phyloP scores from a whole-genome alignment of 1,140 invertebrate genomes.

The Periplaneta americana region DNA sequence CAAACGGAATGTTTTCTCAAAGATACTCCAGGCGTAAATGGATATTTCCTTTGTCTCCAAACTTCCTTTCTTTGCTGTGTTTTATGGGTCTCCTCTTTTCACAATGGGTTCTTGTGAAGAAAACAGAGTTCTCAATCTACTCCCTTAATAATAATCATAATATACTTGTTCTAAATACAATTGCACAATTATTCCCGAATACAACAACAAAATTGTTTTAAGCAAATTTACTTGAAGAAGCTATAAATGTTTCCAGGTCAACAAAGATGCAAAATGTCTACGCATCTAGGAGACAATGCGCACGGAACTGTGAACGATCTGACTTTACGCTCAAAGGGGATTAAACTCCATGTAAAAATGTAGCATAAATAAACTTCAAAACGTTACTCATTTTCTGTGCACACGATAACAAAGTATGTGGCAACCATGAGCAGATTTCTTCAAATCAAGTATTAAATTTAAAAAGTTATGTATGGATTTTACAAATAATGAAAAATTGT shows the following conservation, averaged over 20 bases:
- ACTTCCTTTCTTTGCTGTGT: neutral
- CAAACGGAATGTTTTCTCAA: neutral
- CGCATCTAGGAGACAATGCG: neutral
- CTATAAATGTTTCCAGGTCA: neutral
- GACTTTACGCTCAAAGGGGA: too few species aligned
- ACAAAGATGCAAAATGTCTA: neutral
- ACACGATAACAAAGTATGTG: too few species aligned
- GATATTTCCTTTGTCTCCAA: neutral
- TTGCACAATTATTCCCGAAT: neutral
- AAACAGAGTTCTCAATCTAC: neutral
- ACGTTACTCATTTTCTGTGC: too few species aligned
- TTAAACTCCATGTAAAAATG: too few species aligned
- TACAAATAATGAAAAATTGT: too few species aligned
- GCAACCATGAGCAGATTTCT: too few species aligned
- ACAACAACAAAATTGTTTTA: neutral
- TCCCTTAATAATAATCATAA: neutral
- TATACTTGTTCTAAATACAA: neutral
- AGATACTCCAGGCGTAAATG: neutral
- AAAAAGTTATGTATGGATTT: too few species aligned
- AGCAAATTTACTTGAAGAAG: neutral
- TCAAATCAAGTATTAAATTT: too few species aligned
- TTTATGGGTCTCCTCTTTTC: neutral
- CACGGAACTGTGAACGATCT: neutral
- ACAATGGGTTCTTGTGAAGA: neutral
- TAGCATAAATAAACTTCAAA: too few species aligned